These are phyloP conservation scores for Natrix natrix DNA, from an alignment of 2,797 vertebrate species.

Conservation along the genomic window DNA sequence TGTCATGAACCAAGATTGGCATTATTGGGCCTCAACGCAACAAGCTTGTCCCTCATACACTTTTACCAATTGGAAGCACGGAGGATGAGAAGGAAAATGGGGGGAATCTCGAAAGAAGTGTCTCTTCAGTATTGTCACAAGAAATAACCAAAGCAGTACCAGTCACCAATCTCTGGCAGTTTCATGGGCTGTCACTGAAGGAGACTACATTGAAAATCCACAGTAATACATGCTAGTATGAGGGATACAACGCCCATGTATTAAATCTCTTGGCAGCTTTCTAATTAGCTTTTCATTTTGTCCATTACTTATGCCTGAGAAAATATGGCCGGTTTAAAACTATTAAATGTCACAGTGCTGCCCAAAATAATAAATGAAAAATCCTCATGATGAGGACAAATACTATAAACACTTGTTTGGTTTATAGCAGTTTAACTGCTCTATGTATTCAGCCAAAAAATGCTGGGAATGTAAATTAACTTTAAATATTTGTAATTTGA, in stretches of 20 bases:
- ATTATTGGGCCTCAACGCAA: constrained; percentile 73
- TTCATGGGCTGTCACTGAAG: constrained; percentile 55
- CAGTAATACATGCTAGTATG: neutral
- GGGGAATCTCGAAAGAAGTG: neutral
- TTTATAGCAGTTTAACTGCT: neutral
- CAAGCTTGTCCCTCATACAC: constrained; percentile 69
- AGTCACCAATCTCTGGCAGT: constrained; percentile 28
- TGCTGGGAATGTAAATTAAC: neutral
- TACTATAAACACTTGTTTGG: neutral
- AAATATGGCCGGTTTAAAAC: neutral
- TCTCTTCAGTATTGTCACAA: constrained; percentile 33
- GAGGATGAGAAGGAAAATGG: constrained; percentile 53
- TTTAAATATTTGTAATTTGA: neutral
- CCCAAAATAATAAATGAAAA: neutral
- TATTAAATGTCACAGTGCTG: neutral
- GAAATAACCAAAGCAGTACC: constrained; percentile 18
- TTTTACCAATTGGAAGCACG: constrained; percentile 45
- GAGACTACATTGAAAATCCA: constrained; percentile 46
- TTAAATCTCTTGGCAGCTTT: constrained; percentile 49
- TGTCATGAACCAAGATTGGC: constrained; percentile 65
- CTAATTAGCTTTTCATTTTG: neutral
- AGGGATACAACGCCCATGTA: neutral
- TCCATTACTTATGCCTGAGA: neutral
- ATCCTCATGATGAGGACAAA: neutral
- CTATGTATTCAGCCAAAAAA: neutral